phyloP scores from a whole-genome alignment of 2,888 invertebrate species.

The Ferdinandea cuprea region DNA sequence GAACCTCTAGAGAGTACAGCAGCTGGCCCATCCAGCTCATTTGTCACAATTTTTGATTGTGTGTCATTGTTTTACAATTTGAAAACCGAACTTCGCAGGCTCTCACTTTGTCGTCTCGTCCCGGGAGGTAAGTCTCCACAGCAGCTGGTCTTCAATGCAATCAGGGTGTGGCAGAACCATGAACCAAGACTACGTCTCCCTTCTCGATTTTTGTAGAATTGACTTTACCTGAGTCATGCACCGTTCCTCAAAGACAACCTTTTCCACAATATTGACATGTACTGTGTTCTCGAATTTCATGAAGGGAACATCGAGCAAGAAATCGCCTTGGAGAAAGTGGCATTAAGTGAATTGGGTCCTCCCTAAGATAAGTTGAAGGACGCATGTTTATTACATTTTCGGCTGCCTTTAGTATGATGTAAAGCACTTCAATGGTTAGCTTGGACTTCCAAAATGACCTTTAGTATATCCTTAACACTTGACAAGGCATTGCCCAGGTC shows the following conservation, averaged over 20 bases:
- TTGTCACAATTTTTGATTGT: too few relatives aligned
- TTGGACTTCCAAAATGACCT: constrained; percentile 28
- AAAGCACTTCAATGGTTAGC: constrained; percentile 7
- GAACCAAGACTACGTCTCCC: constrained; percentile 55
- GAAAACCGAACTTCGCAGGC: constrained; percentile 48
- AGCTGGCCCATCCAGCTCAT: constrained; percentile 32
- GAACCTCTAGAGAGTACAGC: constrained; percentile 41
- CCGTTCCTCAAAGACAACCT: constrained; percentile 21
- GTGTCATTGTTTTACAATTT: constrained; percentile 20
- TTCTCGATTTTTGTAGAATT: constrained; percentile 11
- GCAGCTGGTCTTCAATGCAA: constrained; percentile 48
- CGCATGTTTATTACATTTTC: constrained; percentile 24
- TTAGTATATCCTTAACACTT: constrained; percentile 26
- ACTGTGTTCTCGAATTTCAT: constrained; percentile 32
- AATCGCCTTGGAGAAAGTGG: constrained; percentile 24
- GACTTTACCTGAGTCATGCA: constrained; percentile 1
- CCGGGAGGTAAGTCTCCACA: constrained; percentile 30
- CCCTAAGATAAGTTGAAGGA: constrained; percentile 13
- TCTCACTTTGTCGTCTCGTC: constrained; percentile 37
- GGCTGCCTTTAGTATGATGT: constrained; percentile 8
- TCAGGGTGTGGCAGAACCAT: constrained; percentile 41
- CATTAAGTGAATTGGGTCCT: constrained; percentile 20
- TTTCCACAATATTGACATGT: constrained; percentile 39
- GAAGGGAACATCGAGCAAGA: constrained; percentile 11
- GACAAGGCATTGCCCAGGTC: constrained; percentile 21